These are phyloP conservation scores for Contarinia nasturtii DNA, from an alignment of 1,140 invertebrate species.

Conservation along the genomic window DNA sequence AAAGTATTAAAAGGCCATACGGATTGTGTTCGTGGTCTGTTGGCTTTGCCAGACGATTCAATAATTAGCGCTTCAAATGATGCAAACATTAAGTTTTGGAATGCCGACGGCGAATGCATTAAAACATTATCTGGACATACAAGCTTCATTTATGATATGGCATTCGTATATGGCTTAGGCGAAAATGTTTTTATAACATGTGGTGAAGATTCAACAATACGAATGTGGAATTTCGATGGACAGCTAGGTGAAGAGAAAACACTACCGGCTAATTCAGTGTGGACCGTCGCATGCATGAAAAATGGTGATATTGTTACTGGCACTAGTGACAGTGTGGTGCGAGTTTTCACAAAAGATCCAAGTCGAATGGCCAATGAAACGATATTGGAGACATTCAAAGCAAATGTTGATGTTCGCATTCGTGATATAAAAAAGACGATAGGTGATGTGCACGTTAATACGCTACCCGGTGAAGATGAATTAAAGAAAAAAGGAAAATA, in stretches of 20 bases:
- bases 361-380: constrained; percentile 42
- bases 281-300: constrained; percentile 58
- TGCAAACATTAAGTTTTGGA: constrained; percentile 66
- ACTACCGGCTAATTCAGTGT: constrained; percentile 73
- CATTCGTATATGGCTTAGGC: constrained; percentile 32
- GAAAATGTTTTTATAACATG: constrained; percentile 46
- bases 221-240: constrained; percentile 50
- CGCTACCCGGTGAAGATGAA: constrained; percentile 63
- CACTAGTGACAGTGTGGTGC: constrained; percentile 63
- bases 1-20: constrained; percentile 46
- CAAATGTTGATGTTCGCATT: constrained; percentile 41
- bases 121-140: constrained; percentile 61
- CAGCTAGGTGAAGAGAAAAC: constrained; percentile 39
- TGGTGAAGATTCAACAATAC: constrained; percentile 74
- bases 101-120: constrained; percentile 53
- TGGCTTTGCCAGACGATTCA: constrained; percentile 40
- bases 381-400: constrained; percentile 44
- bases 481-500: constrained; percentile 58
- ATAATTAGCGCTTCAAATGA: constrained; percentile 87
- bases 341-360: constrained; percentile 62
- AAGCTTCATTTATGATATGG: constrained; percentile 49
- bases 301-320: constrained; percentile 88
- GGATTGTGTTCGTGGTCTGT: constrained; percentile 73
- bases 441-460: constrained; percentile 64
- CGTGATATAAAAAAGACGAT: constrained; percentile 35